Base-by-base conservation (phyloP, 2,113 vertebrate species). In the Hiodon alosoides region DNA sequence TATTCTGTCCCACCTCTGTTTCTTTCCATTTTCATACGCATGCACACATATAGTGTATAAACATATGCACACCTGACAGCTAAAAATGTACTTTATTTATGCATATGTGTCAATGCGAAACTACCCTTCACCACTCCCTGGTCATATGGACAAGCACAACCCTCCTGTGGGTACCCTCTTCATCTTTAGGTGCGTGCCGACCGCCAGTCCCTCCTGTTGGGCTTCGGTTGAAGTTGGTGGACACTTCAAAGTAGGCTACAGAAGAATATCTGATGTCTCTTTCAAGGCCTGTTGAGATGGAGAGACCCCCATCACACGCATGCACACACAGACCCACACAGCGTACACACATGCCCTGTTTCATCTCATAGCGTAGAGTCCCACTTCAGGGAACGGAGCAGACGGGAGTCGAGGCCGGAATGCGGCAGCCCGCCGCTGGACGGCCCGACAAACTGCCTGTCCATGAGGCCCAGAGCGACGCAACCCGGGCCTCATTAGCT, bases 401-500 rank as follows among this genome's bases (percentile, higher is more conserved):
- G 58, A 14, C 58, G 11, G 55, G 6, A 11, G 6, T 57, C 6
- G 6, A 8, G 9, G 9, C 14, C 1, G 8, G 9, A 53, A 7
- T 17, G 7, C 51, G 3, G 52, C 8, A 3, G 51, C 6, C 6
- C 31, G 57, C 53, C 54, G 46, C 66, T 47, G 14, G 11, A 14
- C 14, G 57, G 57, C 70, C 17, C 55, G 6, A 14, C 70, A 10
- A 60, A 57, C 70, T 60, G 70, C 47, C 70, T 48, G 70, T 14
- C 13, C 46, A 31, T 48, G 10, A 54, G 46, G 46, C 31, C 70
- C 16, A 17, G 16, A 48, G 31, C 70, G 55, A 55, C 61, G 61
- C 61, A 17, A 16, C 6, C 61, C 3, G 61, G 14, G 14, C 14
- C 61, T 64, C 57, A 71, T 71, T 58, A 71, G 54, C 7, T 31